Evolutionary conservation across 2,113 vertebrate genomes (phyloP).

Genomic region (Sturnira hondurensis): DNA sequence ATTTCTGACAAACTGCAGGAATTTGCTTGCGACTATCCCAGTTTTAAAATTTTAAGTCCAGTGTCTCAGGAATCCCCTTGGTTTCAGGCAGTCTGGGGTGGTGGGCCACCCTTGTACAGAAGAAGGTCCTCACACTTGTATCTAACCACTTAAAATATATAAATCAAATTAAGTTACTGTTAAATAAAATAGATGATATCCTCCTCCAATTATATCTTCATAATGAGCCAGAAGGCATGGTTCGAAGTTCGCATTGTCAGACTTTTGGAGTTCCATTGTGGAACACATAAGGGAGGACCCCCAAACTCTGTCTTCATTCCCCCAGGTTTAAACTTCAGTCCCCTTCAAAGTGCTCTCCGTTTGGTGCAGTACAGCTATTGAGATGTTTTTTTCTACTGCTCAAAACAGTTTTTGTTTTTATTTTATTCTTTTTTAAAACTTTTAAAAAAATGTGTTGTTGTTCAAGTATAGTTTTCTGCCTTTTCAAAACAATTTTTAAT

Average conservation of each 20-base stretch:
- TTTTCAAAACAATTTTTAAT: too few species aligned
- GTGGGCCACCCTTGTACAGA: not conserved
- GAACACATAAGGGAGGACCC: not conserved
- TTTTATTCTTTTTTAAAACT: too few species aligned
- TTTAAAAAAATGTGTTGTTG: too few species aligned
- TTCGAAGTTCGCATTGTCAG: not conserved
- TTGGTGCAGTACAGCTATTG: too few species aligned
- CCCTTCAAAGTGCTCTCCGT: too few species aligned
- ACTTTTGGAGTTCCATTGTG: not conserved
- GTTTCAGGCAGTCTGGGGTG: not conserved
- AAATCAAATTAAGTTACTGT: not conserved
- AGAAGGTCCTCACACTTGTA: not conserved
- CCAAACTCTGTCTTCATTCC: too few species aligned
- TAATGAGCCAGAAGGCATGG: not conserved
- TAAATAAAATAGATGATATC: not conserved
- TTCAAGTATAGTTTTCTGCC: too few species aligned
- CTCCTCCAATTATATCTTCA: not conserved
- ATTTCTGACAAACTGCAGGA: not conserved
- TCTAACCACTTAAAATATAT: not conserved
- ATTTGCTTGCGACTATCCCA: not conserved
- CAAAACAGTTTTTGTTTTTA: too few species aligned
- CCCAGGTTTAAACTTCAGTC: too few species aligned
- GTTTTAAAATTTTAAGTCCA: not conserved
- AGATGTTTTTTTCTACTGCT: too few species aligned
- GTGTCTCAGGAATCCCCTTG: not conserved